Percentiles rank a stretch among this genome's conserved stretches.
These are phyloP conservation scores for Acanthornis magna DNA, from an alignment of 2,797 vertebrate genomes.

Conservation along the genomic window DNA sequence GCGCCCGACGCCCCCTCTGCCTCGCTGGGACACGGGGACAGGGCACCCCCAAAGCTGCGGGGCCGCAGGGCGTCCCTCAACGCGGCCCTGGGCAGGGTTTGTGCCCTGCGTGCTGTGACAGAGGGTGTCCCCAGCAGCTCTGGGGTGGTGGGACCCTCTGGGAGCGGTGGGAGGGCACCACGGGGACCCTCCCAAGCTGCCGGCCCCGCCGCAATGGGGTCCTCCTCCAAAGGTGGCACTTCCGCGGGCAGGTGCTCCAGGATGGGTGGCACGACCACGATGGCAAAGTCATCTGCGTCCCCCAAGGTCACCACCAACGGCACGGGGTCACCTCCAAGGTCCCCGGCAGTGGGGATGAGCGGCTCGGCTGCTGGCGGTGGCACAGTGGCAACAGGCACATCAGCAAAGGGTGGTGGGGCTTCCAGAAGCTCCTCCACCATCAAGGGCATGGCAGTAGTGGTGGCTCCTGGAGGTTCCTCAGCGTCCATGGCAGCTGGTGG, in stretches of 20 bases:
- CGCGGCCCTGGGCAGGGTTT: background rate
- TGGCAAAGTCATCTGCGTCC: background rate
- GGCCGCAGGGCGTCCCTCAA: background rate
- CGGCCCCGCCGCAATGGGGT: fast-evolving
- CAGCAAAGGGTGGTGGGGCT: background rate
- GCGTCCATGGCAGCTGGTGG: background rate
- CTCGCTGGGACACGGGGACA: fast-evolving
- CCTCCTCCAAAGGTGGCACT: background rate
- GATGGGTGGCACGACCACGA: fast-evolving
- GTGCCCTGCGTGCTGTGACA: background rate
- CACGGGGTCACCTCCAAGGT: background rate
- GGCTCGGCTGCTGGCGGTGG: background rate
- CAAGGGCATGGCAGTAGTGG: background rate
- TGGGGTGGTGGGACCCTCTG: background rate
- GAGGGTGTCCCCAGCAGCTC: background rate
- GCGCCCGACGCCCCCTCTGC: fast-evolving
- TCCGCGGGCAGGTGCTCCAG: background rate
- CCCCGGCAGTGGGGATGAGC: fast-evolving
- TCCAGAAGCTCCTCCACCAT: constrained; percentile 38
- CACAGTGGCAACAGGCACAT: background rate
- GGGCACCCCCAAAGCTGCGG: background rate
- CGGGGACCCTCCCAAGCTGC: background rate
- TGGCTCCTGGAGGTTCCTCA: background rate
- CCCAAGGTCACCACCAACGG: background rate
- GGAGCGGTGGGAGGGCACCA: background rate